phyloP scores from a whole-genome alignment of 1,140 invertebrate species.

The Apis laboriosa region DNA sequence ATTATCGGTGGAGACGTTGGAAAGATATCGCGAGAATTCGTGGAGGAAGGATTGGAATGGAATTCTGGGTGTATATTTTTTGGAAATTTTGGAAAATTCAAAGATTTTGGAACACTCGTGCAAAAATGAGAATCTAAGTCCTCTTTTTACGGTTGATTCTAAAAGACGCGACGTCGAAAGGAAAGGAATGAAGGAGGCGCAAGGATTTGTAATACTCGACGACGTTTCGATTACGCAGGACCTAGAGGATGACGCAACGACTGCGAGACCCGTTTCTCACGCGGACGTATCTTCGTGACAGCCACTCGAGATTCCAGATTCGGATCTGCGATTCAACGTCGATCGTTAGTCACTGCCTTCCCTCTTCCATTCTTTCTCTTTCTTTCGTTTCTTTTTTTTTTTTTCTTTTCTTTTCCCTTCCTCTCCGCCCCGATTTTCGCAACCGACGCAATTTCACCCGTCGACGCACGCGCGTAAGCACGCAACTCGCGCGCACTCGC shows the following conservation, averaged over 20 bases:
- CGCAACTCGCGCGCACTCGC: slow-evolving; percentile 57
- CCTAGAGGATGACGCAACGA: slow-evolving; percentile 16
- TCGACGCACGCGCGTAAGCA: slow-evolving; percentile 51
- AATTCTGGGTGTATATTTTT: too few species aligned
- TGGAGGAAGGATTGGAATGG: too few species aligned
- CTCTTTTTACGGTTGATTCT: too few species aligned
- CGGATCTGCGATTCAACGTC: slow-evolving; percentile 43
- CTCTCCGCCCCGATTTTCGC: slow-evolving; percentile 53
- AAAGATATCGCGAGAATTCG: too few species aligned
- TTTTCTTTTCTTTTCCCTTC: neutral
- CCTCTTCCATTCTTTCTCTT: neutral
- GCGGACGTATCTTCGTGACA: slow-evolving; percentile 21
- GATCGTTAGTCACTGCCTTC: slow-evolving; percentile 37
- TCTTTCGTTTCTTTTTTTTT: neutral
- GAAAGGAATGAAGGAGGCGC: too few species aligned
- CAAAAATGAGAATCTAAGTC: too few species aligned
- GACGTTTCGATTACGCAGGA: neutral
- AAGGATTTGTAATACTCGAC: neutral
- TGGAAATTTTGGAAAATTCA: too few species aligned
- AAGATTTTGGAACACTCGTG: too few species aligned
- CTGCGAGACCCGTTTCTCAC: slow-evolving; percentile 37
- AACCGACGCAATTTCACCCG: slow-evolving; percentile 58
- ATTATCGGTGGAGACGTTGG: too few species aligned
- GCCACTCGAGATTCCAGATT: slow-evolving; percentile 47
- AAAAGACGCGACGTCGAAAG: too few species aligned